Percentiles rank a stretch among this genome's conserved stretches.
These are phyloP conservation scores for Aphis gossypii DNA, from an alignment of 1,140 invertebrate species.

Conservation along the genomic window DNA sequence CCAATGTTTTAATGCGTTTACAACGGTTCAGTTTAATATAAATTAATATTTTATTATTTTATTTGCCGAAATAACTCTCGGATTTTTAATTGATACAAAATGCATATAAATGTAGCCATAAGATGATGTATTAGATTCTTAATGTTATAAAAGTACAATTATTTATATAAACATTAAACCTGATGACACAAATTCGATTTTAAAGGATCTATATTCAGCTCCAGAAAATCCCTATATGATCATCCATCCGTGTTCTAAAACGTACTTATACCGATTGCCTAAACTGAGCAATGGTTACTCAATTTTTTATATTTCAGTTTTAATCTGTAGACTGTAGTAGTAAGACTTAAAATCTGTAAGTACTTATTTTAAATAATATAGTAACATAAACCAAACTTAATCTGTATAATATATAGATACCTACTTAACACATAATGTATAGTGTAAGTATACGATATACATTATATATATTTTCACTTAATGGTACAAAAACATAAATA, in stretches of 20 bases:
- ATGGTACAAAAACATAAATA: not conserved
- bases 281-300: not conserved
- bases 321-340: not conserved
- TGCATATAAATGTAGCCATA: too few species aligned
- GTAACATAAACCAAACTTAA: constrained; percentile 3
- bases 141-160: not conserved
- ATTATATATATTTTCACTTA: not conserved
- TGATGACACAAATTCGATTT: not conserved
- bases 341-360: not conserved
- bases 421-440: not conserved
- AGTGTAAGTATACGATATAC: not conserved
- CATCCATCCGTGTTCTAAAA: not conserved
- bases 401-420: not conserved
- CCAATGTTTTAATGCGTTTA: not conserved
- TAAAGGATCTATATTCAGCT: not conserved
- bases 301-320: not conserved
- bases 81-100: not conserved
- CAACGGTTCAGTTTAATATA: not conserved
- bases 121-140: not conserved
- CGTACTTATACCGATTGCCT: not conserved
- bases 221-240: not conserved
- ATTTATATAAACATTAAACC: not conserved
- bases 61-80: not conserved
- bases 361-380: not conserved
- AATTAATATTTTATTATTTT: not conserved